These are phyloP conservation scores for Papio anubis DNA, from an alignment of 2,113 vertebrate species.

Conservation along the genomic window DNA sequence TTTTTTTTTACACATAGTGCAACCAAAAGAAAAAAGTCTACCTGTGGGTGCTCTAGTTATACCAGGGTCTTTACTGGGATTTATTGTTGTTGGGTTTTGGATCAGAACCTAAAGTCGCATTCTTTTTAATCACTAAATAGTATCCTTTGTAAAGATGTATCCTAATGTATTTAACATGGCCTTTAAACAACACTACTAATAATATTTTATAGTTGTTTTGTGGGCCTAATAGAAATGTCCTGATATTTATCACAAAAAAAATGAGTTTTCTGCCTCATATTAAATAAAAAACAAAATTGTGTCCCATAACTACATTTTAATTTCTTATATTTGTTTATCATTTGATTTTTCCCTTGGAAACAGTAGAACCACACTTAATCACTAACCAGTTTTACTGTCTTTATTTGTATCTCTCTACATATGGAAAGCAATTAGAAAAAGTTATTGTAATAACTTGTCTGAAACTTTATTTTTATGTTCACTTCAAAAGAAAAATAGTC, in stretches of 20 bases:
- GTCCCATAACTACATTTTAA: constrained; percentile 30
- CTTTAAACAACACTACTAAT: neutral
- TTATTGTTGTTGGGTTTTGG: constrained; percentile 8
- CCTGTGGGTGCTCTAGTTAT: neutral
- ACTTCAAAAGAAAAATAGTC: constrained; percentile 23
- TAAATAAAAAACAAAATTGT: constrained; percentile 40
- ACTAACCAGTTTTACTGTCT: constrained; percentile 32
- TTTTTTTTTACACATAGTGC: neutral
- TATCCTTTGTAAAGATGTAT: constrained; percentile 32
- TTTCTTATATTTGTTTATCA: constrained; percentile 49
- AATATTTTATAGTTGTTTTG: constrained; percentile 19
- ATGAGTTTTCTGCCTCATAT: constrained; percentile 26
- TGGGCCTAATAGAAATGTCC: constrained; percentile 24
- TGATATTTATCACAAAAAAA: constrained; percentile 28
- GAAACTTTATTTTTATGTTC: constrained; percentile 18
- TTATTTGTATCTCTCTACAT: constrained; percentile 44
- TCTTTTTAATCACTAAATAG: neutral
- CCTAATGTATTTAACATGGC: constrained; percentile 6
- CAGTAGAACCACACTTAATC: constrained; percentile 45
- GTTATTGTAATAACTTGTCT: constrained; percentile 36
- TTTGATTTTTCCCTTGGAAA: constrained; percentile 43
- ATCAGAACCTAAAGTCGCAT: neutral
- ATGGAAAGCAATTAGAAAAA: constrained; percentile 45
- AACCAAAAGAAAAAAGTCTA: neutral
- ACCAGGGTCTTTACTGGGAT: neutral